Evolutionary conservation across 2,888 invertebrate genomes (phyloP).

Genomic region (Osmoderma eremita): DNA sequence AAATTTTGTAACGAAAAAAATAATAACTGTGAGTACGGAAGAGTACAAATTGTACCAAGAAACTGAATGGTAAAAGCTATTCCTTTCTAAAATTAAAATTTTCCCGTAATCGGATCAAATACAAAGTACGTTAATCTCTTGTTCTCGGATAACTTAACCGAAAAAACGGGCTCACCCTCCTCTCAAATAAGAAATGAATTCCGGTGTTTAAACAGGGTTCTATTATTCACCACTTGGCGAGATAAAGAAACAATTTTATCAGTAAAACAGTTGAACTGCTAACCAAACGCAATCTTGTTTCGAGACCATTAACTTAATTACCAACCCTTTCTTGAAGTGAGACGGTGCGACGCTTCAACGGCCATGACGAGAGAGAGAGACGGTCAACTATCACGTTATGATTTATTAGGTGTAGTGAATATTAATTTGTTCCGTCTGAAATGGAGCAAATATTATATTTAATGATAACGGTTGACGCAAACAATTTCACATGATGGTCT

Average conservation of each 20-base stretch:
- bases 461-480: slow-evolving; percentile 47
- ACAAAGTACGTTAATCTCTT: slow-evolving; percentile 36
- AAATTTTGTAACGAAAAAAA: too few relatives aligned
- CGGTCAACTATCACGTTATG: slow-evolving; percentile 50
- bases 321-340: slow-evolving; percentile 59
- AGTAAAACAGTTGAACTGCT: slow-evolving; percentile 63
- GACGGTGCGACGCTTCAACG: slow-evolving; percentile 38
- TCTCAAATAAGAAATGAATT: slow-evolving; percentile 46
- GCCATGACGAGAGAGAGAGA: slow-evolving; percentile 41
- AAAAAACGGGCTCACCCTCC: slow-evolving; percentile 45
- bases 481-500: slow-evolving; percentile 22
- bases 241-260: slow-evolving; percentile 64
- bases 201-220: slow-evolving; percentile 49
- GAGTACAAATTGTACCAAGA: too few relatives aligned
- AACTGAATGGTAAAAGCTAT: background rate
- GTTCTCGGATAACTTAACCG: slow-evolving; percentile 34
- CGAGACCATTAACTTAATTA: slow-evolving; percentile 66
- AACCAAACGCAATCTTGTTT: slow-evolving; percentile 65
- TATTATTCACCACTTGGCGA: slow-evolving; percentile 56
- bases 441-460: slow-evolving; percentile 55
- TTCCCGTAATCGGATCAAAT: slow-evolving; percentile 31
- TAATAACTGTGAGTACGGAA: too few relatives aligned
- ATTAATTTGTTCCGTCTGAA: slow-evolving; percentile 56
- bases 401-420: slow-evolving; percentile 53
- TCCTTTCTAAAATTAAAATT: slow-evolving; percentile 27